Percentiles rank a stretch among this genome's conserved stretches.
Evolutionary conservation across 1,140 invertebrate genomes (phyloP).

Genomic region (Temnothorax longispinosus): DNA sequence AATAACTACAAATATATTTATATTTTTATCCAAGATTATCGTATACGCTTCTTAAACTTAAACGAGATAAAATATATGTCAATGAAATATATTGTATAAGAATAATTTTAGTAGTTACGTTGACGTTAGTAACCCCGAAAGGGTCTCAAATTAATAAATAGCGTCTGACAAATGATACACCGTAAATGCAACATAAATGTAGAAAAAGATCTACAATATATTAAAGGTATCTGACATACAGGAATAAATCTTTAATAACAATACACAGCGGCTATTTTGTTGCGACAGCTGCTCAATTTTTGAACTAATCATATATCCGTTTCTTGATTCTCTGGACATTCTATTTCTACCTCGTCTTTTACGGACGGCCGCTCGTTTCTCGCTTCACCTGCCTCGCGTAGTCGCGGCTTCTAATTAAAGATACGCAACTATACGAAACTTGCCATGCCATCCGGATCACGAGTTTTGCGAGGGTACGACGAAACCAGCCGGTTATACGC

Average conservation of each 20-base stretch:
- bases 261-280: neutral
- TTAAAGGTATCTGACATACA: neutral
- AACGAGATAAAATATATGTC: neutral
- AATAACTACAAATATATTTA: constrained; percentile 23
- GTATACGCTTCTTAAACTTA: neutral
- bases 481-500: constrained; percentile 13
- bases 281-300: neutral
- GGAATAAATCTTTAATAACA: neutral
- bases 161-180: neutral
- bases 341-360: neutral
- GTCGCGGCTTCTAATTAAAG: constrained; percentile 34
- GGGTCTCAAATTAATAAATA: neutral
- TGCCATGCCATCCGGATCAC: constrained; percentile 40
- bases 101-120: neutral
- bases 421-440: constrained; percentile 30
- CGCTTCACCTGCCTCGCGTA: constrained; percentile 15
- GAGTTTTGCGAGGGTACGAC: constrained; percentile 28
- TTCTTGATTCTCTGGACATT: constrained; percentile 6
- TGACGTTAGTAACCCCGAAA: neutral
- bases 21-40: neutral
- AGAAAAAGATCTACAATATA: neutral
- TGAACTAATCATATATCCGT: neutral
- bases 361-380: neutral
- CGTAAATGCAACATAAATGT: neutral
- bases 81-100: neutral